Evolutionary conservation across 2,113 vertebrate species (phyloP), one percentile per base, ranked within the genome.

Genomic region (Notothenia coriiceps): DNA sequence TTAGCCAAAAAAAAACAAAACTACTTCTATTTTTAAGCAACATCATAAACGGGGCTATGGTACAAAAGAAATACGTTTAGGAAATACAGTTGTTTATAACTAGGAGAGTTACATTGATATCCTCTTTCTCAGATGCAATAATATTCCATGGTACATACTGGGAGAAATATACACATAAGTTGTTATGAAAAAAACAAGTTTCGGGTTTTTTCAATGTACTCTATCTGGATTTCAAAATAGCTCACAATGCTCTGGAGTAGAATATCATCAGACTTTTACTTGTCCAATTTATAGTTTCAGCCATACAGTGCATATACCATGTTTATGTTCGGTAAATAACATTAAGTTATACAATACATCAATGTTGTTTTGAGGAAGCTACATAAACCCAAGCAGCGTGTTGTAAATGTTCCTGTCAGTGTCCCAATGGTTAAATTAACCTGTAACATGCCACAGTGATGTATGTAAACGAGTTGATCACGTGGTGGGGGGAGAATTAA

Each of bases 241-340:
- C 80, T 92, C 91, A 88, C 86, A 83, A 91, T 90, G 91, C 88
- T 90, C 86, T 84, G 79, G 83, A 88, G 86, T 76, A 91, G 77
- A 92, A 88, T 81, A 87, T 84, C 73, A 87, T 86, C 74, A 84
- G 86, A 88, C 84, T 80, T 82, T 66, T 82, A 79, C 80, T 80
- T 73, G 84, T 82, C 82, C 74, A 68, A 83, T 89, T 85, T 71
- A 76, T 70, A 84, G 70, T 82, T 90, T 87, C 86, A 87, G 89
- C 72, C 91, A 82, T 87, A 91, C 86, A 80, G 81, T 86, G 90
- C 88, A 86, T 87, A 88, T 90, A 91, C 83, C 56, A 86, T 90
- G 85, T 87, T 86, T 72, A 89, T 91, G 86, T 85, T 86, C 14
- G 55, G 79, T 91, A 87, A 91, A 89, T 93, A 91, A 94, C 84